These are phyloP conservation scores for Tetragnatha montana DNA, from an alignment of 2,888 invertebrate genomes.

Conservation along the genomic window DNA sequence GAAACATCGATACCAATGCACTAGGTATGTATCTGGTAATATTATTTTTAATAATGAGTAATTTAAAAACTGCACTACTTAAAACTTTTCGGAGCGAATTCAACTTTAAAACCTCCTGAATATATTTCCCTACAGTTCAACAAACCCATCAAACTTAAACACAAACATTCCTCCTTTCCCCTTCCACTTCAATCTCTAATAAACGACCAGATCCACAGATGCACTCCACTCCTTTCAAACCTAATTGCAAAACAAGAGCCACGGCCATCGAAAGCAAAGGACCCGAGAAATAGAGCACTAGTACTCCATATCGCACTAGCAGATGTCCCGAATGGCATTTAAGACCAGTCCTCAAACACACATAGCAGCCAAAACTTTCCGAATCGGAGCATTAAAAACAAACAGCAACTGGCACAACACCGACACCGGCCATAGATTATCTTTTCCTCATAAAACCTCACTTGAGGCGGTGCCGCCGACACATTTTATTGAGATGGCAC, in stretches of 20 bases:
- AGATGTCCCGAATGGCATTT: slow-evolving; percentile 21
- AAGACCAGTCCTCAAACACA: not conserved
- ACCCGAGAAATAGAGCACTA: not conserved
- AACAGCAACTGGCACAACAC: slow-evolving; percentile 50
- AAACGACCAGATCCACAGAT: not conserved
- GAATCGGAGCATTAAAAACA: slow-evolving; percentile 49
- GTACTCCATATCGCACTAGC: slow-evolving; percentile 11
- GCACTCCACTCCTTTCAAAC: not conserved
- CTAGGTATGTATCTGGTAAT: too few relatives aligned
- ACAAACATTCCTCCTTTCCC: too few relatives aligned
- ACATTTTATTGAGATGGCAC: slow-evolving; percentile 52
- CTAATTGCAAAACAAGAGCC: not conserved
- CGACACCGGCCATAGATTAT: slow-evolving; percentile 42
- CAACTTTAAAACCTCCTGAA: too few relatives aligned
- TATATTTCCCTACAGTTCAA: too few relatives aligned
- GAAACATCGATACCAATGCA: too few relatives aligned
- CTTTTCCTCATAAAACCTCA: slow-evolving; percentile 52
- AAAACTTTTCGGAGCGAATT: too few relatives aligned
- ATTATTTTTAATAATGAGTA: too few relatives aligned
- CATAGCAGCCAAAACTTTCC: slow-evolving; percentile 37
- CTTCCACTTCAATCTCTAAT: not conserved
- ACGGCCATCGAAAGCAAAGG: not conserved
- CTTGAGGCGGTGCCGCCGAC: slow-evolving; percentile 15
- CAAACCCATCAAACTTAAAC: too few relatives aligned
- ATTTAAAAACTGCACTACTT: too few relatives aligned